Base-by-base conservation (phyloP, 2,888 invertebrate species). In the Oegoconia quadripuncta region DNA sequence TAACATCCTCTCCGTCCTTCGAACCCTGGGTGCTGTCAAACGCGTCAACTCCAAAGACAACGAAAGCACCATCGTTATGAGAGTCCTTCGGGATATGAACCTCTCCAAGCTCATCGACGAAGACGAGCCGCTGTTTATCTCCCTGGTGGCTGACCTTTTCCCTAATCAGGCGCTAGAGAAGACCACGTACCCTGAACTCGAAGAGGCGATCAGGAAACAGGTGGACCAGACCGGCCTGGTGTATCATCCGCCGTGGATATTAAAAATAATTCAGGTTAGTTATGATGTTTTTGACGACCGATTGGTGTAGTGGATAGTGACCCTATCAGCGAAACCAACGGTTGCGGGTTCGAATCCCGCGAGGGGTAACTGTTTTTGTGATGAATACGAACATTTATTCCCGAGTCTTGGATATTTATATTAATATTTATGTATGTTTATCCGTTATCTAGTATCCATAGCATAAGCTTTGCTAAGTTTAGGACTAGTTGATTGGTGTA, bases 111-210 rank as follows among this genome's bases (percentile, higher is more conserved):
- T 98, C 34, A 98, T 97, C 53, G 98, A 98, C 66, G 98, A 98
- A 75, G 98, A 98, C 70, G 98, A 98, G 66, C 98, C 98, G 0
- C 89, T 98, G n/a, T 98, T 98, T 71, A 95, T 97, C 80, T 98
- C 98, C 0, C 84, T 98, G 27, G 97, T 98, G 15, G 94, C 97
- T 20, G 98, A 98, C 86, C 84, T 98, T 57, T 98, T 98, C 79
- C 98, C 98, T 0, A 98, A 97, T 76, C 97, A 97, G 86, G 91
- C 92, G 0, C 88, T 98, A 36, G 98, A 98, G 75, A 97, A 97
- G 79, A 97, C 97, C 7, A 77, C 78, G 15, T 97, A 98, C 69
- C 93, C 93, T 0, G 95, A 97, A 52, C 84, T 98, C 35, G 97
- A 98, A 75, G 91, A 93, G 6, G 96, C 97, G 1, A 97, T 98